phyloP scores from a whole-genome alignment of 2,888 invertebrate species.

The Dynastes hyllus region DNA sequence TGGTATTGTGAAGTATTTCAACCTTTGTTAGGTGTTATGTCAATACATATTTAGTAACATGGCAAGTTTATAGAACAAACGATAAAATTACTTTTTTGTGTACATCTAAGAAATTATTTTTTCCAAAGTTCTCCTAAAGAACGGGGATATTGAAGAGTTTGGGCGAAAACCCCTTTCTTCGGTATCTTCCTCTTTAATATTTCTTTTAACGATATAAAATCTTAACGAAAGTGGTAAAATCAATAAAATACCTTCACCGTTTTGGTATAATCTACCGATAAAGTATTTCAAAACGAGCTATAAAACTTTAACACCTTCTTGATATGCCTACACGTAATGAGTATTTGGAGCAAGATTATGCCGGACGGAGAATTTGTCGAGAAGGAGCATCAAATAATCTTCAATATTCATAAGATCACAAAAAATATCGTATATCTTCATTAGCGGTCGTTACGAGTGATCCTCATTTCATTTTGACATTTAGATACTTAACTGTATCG shows the following conservation, averaged over 20 bases:
- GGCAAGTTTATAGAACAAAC: no score
- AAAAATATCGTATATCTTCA: slow-evolving; percentile 30
- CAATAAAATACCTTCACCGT: slow-evolving; percentile 1
- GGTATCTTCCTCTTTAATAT: no score
- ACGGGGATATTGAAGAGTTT: no score
- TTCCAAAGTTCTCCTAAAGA: no score
- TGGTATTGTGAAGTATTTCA: no score
- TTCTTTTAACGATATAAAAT: no score
- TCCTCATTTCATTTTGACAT: slow-evolving; percentile 21
- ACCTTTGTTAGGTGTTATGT: no score
- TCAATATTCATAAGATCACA: background rate
- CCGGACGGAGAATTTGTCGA: slow-evolving; percentile 15
- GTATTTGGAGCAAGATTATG: slow-evolving; percentile 12
- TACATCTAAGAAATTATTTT: no score
- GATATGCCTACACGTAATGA: slow-evolving; percentile 31
- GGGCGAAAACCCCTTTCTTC: no score
- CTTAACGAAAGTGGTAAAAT: slow-evolving; percentile 14
- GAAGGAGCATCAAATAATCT: slow-evolving; percentile 6
- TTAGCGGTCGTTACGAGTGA: background rate
- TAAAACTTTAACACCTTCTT: slow-evolving; percentile 38
- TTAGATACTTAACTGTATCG: slow-evolving; percentile 10
- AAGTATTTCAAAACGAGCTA: slow-evolving; percentile 24
- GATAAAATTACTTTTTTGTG: no score
- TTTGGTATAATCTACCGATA: slow-evolving; percentile 25
- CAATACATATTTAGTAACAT: no score